These are phyloP conservation scores for Pantherophis vulpinus DNA, from an alignment of 2,797 vertebrate species.

Conservation along the genomic window DNA sequence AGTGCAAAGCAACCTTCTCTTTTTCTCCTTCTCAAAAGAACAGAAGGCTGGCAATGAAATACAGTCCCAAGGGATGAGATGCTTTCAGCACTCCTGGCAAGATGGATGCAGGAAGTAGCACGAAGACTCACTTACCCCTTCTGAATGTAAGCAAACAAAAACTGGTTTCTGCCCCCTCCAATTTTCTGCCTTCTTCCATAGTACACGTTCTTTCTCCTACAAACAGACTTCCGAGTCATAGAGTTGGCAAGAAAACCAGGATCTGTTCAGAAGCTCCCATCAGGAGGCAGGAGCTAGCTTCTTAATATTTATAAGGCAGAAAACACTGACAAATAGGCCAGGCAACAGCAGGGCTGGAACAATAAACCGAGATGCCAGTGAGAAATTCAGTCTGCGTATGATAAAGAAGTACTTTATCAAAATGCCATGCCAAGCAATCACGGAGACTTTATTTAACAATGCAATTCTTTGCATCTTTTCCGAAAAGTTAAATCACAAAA, in stretches of 20 bases:
- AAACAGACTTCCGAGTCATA: background rate
- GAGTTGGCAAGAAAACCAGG: background rate
- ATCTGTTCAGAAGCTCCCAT: background rate
- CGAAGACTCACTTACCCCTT: background rate
- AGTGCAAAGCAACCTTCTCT: background rate
- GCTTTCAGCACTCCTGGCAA: background rate
- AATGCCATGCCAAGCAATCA: background rate
- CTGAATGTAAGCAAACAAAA: constrained; percentile 3
- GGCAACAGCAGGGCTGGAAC: background rate
- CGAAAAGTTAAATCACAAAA: background rate
- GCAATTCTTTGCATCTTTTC: background rate
- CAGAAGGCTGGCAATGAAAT: background rate
- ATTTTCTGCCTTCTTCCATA: background rate
- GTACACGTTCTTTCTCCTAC: background rate
- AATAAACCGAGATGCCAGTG: fast-evolving
- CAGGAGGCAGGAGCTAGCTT: background rate
- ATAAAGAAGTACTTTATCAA: background rate
- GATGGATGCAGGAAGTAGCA: background rate
- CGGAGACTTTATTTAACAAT: background rate
- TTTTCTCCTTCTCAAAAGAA: background rate
- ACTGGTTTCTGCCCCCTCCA: background rate
- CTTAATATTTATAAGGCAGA: constrained; percentile 18
- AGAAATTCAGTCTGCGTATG: background rate
- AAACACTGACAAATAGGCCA: background rate
- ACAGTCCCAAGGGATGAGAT: background rate